These are phyloP conservation scores for Callithrix jacchus DNA, from an alignment of 2,113 vertebrate genomes.

Conservation along the genomic window DNA sequence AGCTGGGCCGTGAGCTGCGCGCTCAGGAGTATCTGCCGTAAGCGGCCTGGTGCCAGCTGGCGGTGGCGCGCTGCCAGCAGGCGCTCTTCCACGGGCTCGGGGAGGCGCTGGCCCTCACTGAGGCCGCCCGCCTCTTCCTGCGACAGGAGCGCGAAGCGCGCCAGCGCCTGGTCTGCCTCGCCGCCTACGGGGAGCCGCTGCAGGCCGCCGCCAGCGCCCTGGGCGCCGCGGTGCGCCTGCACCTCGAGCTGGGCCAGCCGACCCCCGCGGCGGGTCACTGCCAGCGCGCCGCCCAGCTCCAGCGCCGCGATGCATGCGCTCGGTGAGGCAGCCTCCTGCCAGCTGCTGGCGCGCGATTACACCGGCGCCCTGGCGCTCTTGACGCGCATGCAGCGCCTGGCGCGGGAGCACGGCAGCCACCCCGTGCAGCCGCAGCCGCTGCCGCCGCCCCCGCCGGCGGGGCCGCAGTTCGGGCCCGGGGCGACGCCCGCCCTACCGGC, in stretches of 20 bases:
- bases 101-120: constrained; percentile 91
- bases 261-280: constrained; percentile 90
- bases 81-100: constrained; percentile 94
- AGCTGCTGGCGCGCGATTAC: constrained; percentile 90
- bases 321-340: constrained; percentile 91
- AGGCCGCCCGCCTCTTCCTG: constrained; percentile 91
- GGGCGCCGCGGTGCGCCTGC: constrained; percentile 62
- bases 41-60: constrained; percentile 93
- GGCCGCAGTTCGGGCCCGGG: constrained; percentile 35
- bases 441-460: constrained; percentile 71
- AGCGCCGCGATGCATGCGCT: constrained; percentile 90
- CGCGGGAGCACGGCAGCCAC: constrained; percentile 36
- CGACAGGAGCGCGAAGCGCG: constrained; percentile 90
- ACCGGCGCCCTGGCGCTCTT: constrained; percentile 89
- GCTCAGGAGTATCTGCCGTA: constrained; percentile 94
- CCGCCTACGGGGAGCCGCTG: constrained; percentile 90
- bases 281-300: constrained; percentile 91
- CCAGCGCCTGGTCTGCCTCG: constrained; percentile 87
- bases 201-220: constrained; percentile 89
- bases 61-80: constrained; percentile 91
- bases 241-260: constrained; percentile 89
- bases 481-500: not conserved
- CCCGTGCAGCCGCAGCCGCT: constrained; percentile 50
- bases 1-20: constrained; percentile 94
- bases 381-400: constrained; percentile 90